Evolutionary conservation across 2,113 vertebrate species (phyloP).

Genomic region (Salvelinus sp.): DNA sequence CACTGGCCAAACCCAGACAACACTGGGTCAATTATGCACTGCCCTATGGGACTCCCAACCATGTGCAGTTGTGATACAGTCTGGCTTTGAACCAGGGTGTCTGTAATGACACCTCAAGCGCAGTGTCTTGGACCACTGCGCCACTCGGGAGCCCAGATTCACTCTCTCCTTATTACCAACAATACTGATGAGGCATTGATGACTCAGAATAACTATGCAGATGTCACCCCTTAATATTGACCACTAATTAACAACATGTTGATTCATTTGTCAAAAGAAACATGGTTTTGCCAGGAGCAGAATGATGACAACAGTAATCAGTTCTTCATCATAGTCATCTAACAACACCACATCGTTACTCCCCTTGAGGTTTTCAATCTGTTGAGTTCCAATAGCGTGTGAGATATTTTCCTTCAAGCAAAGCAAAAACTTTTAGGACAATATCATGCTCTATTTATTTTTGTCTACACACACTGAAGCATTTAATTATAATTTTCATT

Average conservation of each 20-base stretch:
- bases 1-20: too few species aligned
- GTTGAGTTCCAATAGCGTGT: conserved; percentile 7
- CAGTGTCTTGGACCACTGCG: too few species aligned
- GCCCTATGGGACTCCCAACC: too few species aligned
- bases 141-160: too few species aligned
- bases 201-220: too few species aligned
- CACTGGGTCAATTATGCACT: too few species aligned
- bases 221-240: not conserved
- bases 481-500: not conserved
- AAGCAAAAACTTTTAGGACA: conserved; percentile 2
- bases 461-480: not conserved
- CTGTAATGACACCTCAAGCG: too few species aligned
- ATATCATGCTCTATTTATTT: conserved; percentile 9
- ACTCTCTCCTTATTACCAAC: too few species aligned
- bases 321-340: not conserved
- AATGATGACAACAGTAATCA: not conserved
- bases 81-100: too few species aligned
- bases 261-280: too few species aligned
- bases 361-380: conserved; percentile 4
- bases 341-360: not conserved
- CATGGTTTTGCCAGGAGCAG: not conserved
- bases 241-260: not conserved
- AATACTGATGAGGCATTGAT: too few species aligned
- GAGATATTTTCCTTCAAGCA: not conserved
- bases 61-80: too few species aligned